A percentile compares a stretch with the other conserved stretches of the same genome.
Evolutionary conservation across 2,113 vertebrate species (phyloP).

Genomic region (Amphilophus citrinellus): DNA sequence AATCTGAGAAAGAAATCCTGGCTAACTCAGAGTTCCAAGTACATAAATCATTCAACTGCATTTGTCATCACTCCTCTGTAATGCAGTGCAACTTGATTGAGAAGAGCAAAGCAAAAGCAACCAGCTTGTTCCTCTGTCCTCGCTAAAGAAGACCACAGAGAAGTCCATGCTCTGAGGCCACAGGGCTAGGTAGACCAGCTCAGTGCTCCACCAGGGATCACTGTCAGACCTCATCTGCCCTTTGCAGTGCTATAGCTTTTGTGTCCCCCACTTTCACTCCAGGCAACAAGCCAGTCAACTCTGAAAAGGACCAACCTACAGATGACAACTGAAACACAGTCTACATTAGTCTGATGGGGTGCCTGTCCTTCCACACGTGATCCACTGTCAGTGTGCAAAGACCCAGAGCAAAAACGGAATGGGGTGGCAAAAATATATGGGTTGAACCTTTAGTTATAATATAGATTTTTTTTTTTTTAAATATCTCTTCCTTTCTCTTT

Average conservation of each 20-base stretch:
- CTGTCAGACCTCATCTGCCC: not conserved
- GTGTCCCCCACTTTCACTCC: not conserved
- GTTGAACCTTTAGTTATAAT: conserved; percentile 70
- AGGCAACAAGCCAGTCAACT: not conserved
- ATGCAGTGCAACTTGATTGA: not conserved
- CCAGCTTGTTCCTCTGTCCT: not conserved
- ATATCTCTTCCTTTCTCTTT: conserved; percentile 31
- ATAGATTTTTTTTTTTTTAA: conserved; percentile 46
- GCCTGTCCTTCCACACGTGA: conserved; percentile 9
- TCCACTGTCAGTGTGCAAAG: conserved; percentile 53
- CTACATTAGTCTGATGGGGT: not conserved
- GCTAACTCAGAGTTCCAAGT: not conserved
- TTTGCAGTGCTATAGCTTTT: not conserved
- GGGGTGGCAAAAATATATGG: conserved; percentile 35
- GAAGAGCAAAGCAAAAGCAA: not conserved
- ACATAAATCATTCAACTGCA: not conserved
- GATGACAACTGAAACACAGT: not conserved
- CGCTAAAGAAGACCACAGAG: conserved; percentile 7
- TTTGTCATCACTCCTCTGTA: not conserved
- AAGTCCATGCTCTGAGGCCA: not conserved
- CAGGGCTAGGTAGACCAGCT: not conserved
- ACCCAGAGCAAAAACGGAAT: conserved; percentile 53
- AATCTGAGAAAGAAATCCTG: not conserved
- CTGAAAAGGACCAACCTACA: conserved; percentile 4
- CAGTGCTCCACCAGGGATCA: not conserved